These are phyloP conservation scores for Anthopleura sola DNA, from an alignment of 64 coral and sea anemone genomes.

Conservation along the genomic window DNA sequence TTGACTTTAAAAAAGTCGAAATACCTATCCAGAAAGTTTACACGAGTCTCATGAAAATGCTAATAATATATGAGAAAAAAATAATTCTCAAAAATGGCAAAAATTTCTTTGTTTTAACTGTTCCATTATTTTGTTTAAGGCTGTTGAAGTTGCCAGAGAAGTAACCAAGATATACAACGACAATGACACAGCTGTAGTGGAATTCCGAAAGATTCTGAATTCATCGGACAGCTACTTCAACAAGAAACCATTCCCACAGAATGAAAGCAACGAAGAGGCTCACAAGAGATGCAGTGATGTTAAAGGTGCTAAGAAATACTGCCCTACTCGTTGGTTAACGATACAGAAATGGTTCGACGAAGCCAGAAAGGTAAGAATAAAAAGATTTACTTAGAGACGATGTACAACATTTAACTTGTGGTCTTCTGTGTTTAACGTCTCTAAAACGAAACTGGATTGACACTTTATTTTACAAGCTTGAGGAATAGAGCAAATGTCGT, in stretches of 20 bases:
- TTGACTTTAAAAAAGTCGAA: too few relatives aligned
- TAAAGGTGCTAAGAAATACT: slow-evolving; percentile 66
- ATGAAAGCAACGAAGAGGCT: slow-evolving; percentile 63
- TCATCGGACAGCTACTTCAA: slow-evolving; percentile 65
- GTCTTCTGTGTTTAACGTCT: too few relatives aligned
- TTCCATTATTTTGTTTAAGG: slow-evolving; percentile 5
- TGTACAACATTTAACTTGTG: too few relatives aligned
- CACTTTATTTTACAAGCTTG: too few relatives aligned
- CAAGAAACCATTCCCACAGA: slow-evolving; percentile 45
- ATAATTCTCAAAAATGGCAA: too few relatives aligned
- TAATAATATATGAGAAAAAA: too few relatives aligned
- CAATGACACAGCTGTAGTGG: slow-evolving; percentile 4
- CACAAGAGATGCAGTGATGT: slow-evolving; percentile 44
- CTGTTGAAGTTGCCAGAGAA: slow-evolving; percentile 41
- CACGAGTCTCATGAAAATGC: too few relatives aligned
- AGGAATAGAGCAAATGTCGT: too few relatives aligned
- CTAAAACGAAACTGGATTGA: too few relatives aligned
- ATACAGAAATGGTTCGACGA: slow-evolving; percentile 73
- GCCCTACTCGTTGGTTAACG: slow-evolving; percentile 67
- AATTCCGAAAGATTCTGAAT: slow-evolving; percentile 44
- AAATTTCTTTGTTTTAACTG: not conserved
- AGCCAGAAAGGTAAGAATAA: slow-evolving; percentile 49
- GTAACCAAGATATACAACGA: slow-evolving; percentile 30
- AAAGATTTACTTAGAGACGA: too few relatives aligned
- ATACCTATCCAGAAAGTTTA: too few relatives aligned